Percentiles rank a stretch among this genome's conserved stretches.
Evolutionary conservation across 2,888 invertebrate species (phyloP).

Genomic region (Ashinkailepas kermadecensis): DNA sequence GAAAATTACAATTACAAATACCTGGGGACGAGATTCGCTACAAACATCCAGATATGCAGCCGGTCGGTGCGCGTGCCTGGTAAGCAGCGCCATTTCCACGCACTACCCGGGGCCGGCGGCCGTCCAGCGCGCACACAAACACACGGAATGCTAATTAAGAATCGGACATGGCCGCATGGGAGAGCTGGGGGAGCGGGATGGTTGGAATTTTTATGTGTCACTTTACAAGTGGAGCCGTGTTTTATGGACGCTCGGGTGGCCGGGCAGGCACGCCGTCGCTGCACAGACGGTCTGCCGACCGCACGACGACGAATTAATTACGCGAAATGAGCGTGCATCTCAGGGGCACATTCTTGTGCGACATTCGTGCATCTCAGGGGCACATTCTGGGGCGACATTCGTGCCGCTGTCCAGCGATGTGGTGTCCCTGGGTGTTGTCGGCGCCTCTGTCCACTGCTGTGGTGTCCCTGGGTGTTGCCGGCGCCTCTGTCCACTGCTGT

Average conservation of each 20-base stretch:
- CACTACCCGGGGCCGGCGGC: neutral
- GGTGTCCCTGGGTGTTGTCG: no score
- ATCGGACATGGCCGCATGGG: constrained; percentile 1
- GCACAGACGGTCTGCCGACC: constrained; percentile 21
- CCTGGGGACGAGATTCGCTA: constrained; percentile 15
- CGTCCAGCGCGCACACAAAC: neutral
- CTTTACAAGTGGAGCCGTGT: constrained; percentile 16
- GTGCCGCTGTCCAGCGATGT: no score
- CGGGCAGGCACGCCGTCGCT: neutral
- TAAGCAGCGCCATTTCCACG: no score
- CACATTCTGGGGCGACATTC: neutral
- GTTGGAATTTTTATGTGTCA: constrained; percentile 24
- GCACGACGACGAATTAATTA: neutral
- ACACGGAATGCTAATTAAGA: constrained; percentile 20
- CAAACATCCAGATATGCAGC: neutral
- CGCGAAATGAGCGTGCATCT: neutral
- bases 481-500: no score
- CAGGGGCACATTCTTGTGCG: neutral
- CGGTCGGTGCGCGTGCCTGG: neutral
- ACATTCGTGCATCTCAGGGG: neutral
- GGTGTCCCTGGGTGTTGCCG: no score
- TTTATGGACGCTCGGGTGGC: constrained; percentile 2
- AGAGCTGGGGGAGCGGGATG: constrained; percentile 8
- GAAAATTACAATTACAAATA: constrained; percentile 20
- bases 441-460: no score